These are phyloP conservation scores for Apostichopus japonicus DNA, from an alignment of 35 echinoderm and acorn worm species.

Conservation along the genomic window DNA sequence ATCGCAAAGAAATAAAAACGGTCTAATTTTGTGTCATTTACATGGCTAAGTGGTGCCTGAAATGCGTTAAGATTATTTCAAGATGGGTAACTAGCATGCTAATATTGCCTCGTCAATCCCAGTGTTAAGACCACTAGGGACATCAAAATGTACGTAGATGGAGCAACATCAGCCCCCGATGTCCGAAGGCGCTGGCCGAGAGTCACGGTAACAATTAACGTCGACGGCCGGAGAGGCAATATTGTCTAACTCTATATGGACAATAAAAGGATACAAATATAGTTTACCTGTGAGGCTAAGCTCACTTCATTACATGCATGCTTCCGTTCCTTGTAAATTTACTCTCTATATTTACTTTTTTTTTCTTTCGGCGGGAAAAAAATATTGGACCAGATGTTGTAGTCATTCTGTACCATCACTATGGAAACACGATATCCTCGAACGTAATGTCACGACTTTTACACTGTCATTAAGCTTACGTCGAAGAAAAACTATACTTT, in stretches of 20 bases:
- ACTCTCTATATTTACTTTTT: not conserved
- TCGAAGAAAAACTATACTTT: not conserved
- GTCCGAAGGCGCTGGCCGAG: slow-evolving; percentile 37
- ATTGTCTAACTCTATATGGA: not conserved
- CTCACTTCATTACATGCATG: not conserved
- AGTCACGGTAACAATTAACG: slow-evolving; percentile 9
- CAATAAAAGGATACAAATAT: not conserved
- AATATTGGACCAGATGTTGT: slow-evolving; percentile 39
- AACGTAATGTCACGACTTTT: not conserved
- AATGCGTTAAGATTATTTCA: slow-evolving; percentile 42
- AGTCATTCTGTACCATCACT: not conserved
- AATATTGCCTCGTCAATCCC: not conserved
- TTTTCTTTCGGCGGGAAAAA: not conserved
- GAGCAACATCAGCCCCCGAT: slow-evolving; percentile 18
- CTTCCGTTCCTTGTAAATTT: not conserved
- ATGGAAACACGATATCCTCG: not conserved
- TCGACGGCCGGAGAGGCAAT: not conserved
- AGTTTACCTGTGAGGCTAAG: slow-evolving; percentile 46
- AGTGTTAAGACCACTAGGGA: slow-evolving; percentile 26
- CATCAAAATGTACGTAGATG: slow-evolving; percentile 17
- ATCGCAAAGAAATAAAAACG: not conserved
- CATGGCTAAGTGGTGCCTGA: slow-evolving; percentile 39
- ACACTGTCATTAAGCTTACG: not conserved
- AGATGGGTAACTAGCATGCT: slow-evolving; percentile 28
- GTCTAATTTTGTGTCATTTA: slow-evolving; percentile 10